phyloP scores from a whole-genome alignment of 2,888 invertebrate genomes.

The Sesamia inferens region DNA sequence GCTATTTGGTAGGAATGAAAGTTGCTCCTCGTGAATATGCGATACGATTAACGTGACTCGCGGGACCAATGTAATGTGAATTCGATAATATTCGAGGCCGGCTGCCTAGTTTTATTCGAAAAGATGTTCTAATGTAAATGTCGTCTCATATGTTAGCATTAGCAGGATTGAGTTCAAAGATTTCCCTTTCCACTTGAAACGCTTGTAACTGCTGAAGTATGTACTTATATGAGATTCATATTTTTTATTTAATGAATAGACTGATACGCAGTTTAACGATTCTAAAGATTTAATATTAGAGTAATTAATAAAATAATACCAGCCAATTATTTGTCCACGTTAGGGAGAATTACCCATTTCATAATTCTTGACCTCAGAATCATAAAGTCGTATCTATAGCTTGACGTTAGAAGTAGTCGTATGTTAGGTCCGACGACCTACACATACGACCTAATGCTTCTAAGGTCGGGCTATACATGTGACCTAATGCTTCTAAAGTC shows the following conservation, averaged over 20 bases:
- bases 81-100: constrained; percentile 5
- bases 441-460: too few relatives aligned
- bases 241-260: background rate
- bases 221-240: background rate
- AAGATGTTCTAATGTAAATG: constrained; percentile 2
- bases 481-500: too few relatives aligned
- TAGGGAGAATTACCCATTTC: too few relatives aligned
- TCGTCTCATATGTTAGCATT: background rate
- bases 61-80: constrained; percentile 17
- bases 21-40: background rate
- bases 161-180: background rate
- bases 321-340: too few relatives aligned
- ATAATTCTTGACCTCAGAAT: too few relatives aligned
- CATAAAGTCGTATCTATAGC: too few relatives aligned
- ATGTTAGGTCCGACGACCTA: too few relatives aligned
- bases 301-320: too few relatives aligned
- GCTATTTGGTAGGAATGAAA: background rate
- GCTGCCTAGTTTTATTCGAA: constrained; percentile 8
- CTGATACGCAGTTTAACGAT: background rate
- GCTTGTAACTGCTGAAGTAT: background rate
- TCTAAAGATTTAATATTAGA: background rate
- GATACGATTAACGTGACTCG: background rate
- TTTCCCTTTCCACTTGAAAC: background rate
- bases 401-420: too few relatives aligned
- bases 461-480: too few relatives aligned